Conservation (phyloP, 2,113 vertebrate species). For the Dinomys branickii region DNA sequence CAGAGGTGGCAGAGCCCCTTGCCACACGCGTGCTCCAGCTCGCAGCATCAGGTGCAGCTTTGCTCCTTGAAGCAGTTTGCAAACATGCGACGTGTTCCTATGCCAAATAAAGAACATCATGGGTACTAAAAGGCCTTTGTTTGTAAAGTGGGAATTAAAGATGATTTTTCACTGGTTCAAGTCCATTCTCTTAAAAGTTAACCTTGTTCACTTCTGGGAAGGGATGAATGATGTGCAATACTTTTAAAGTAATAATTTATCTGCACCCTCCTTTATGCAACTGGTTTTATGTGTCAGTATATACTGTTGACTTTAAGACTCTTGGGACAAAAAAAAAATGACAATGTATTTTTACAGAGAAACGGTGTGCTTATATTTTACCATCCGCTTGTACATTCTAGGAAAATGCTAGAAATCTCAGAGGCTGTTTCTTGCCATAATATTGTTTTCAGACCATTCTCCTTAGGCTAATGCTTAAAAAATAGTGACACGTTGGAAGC, state of each 20-base stretch:
- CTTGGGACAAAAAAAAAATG: constrained; percentile 65
- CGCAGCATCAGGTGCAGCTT: background rate
- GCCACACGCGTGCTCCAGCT: background rate
- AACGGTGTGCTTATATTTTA: constrained; percentile 56
- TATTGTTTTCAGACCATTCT: constrained; percentile 80
- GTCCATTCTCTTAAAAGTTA: constrained; percentile 71
- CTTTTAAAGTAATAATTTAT: constrained; percentile 60
- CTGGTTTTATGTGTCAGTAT: constrained; percentile 69
- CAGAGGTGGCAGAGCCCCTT: constrained; percentile 5
- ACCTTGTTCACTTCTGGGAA: constrained; percentile 69
- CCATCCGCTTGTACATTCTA: constrained; percentile 69
- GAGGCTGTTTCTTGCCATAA: constrained; percentile 68
- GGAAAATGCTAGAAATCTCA: constrained; percentile 71
- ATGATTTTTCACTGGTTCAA: constrained; percentile 64
- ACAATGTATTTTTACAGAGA: constrained; percentile 67
- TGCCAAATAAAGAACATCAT: constrained; percentile 51
- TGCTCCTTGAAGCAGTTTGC: constrained; percentile 60
- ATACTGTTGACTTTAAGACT: constrained; percentile 73
- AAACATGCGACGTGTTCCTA: constrained; percentile 55
- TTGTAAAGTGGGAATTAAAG: constrained; percentile 60
- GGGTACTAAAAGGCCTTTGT: constrained; percentile 53
- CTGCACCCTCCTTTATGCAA: constrained; percentile 61
- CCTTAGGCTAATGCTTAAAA: constrained; percentile 70
- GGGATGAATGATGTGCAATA: constrained; percentile 66
- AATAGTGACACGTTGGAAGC: constrained; percentile 68